These are phyloP conservation scores for Sthenelais limicola DNA, from an alignment of 2,888 invertebrate species.

Conservation along the genomic window DNA sequence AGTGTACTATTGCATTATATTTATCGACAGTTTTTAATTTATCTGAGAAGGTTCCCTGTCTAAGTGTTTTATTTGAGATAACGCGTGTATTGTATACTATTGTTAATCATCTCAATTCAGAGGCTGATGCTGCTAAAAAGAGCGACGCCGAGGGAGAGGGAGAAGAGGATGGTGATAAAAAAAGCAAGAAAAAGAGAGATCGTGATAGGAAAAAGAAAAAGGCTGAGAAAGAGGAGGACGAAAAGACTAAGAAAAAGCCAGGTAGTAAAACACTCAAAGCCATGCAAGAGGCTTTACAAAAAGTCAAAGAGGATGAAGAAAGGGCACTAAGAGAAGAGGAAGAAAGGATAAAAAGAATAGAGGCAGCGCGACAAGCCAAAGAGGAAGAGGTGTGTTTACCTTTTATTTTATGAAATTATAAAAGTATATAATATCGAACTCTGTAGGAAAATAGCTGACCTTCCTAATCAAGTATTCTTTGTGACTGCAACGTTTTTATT, in stretches of 20 bases:
- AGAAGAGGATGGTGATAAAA: conserved; percentile 46
- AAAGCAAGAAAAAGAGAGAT: conserved; percentile 57
- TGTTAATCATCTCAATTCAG: too few species aligned
- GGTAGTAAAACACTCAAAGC: conserved; percentile 60
- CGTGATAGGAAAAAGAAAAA: conserved; percentile 66
- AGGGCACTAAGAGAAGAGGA: conserved; percentile 64
- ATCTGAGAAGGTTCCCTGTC: too few species aligned
- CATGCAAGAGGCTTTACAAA: conserved; percentile 72
- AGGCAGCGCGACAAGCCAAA: conserved; percentile 62
- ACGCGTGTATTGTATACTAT: too few species aligned
- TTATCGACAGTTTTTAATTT: too few species aligned
- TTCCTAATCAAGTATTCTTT: too few species aligned
- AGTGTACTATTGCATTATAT: too few species aligned
- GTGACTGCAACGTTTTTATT: too few species aligned
- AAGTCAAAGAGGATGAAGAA: conserved; percentile 69
- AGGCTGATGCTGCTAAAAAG: too few species aligned
- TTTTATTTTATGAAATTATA: too few species aligned
- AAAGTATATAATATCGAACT: too few species aligned
- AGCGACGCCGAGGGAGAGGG: conserved; percentile 27
- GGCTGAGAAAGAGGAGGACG: conserved; percentile 60
- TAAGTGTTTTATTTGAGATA: too few species aligned
- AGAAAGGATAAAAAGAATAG: conserved; percentile 60
- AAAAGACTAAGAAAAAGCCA: conserved; percentile 60
- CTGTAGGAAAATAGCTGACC: too few species aligned
- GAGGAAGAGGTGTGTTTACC: conserved; percentile 76